A percentile compares a stretch with the other conserved stretches of the same genome.
These are phyloP conservation scores for Oasisia sp. DNA, from an alignment of 2,888 invertebrate species.

Conservation along the genomic window DNA sequence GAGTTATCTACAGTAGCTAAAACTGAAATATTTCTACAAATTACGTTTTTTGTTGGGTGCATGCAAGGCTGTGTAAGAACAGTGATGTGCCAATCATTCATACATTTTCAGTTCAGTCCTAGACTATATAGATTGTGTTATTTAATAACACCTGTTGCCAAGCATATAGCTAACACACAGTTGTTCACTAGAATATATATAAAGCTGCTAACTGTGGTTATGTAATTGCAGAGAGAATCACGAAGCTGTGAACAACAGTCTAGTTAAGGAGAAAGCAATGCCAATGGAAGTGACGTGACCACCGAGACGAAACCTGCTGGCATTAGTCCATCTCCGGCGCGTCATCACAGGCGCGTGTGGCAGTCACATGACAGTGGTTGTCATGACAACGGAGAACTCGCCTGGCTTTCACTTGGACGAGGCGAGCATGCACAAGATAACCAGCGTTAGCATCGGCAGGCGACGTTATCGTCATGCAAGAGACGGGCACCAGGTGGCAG, in stretches of 20 bases:
- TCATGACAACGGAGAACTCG: neutral
- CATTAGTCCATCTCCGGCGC: neutral
- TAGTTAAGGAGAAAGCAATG: conserved; percentile 32
- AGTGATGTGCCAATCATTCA: neutral
- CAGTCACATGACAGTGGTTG: neutral
- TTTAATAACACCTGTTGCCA: too few relatives aligned
- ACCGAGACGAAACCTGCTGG: neutral
- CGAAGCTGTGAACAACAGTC: conserved; percentile 29
- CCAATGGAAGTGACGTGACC: conserved; percentile 39
- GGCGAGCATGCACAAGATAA: neutral
- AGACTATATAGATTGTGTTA: neutral
- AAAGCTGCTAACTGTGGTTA: neutral
- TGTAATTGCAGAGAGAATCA: conserved; percentile 32
- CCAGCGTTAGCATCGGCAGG: neutral
- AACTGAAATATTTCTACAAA: too few relatives aligned
- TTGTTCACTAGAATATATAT: neutral
- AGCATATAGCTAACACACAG: too few relatives aligned
- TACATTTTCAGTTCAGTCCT: neutral
- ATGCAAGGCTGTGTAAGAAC: neutral
- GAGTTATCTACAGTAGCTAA: too few relatives aligned
- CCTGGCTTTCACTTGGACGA: neutral
- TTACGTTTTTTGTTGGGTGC: too few relatives aligned
- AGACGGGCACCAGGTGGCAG: neutral
- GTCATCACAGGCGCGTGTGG: neutral
- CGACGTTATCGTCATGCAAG: neutral